Evolutionary conservation across 2,797 vertebrate genomes (phyloP).

Genomic region (Basileuterus tristriatus): DNA sequence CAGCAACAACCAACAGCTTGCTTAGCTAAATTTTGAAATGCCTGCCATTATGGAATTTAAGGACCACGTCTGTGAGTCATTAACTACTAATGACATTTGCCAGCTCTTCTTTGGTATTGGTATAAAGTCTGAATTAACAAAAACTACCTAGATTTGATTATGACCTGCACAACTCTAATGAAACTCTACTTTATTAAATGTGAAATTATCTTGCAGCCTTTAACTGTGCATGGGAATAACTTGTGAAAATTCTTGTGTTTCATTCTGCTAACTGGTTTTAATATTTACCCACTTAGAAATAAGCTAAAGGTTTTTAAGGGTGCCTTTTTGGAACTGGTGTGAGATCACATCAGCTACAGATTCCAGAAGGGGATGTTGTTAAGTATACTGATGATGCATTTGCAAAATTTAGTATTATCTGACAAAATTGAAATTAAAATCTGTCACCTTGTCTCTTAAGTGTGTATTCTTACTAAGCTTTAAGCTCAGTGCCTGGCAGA

Average conservation of each 20-base stretch:
- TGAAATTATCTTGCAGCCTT: too few relatives aligned
- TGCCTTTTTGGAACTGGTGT: neutral
- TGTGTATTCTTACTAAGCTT: neutral
- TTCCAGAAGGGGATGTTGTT: neutral
- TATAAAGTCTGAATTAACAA: neutral
- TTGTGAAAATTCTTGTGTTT: neutral
- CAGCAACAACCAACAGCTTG: neutral
- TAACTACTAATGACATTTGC: neutral
- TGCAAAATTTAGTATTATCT: neutral
- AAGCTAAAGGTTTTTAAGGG: neutral
- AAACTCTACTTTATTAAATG: neutral
- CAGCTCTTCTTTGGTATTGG: neutral
- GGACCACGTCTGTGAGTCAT: neutral
- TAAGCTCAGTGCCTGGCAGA: neutral
- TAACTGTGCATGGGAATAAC: too few relatives aligned
- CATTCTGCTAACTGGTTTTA: neutral
- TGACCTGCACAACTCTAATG: neutral
- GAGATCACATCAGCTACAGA: neutral
- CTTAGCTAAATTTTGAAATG: neutral
- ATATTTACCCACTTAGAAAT: neutral
- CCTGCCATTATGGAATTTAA: neutral
- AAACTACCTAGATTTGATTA: neutral
- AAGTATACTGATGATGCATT: neutral
- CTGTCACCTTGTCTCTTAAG: neutral
- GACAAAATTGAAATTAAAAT: neutral